phyloP scores from a whole-genome alignment of 2,113 vertebrate species.

The Pomatorhinus ruficollis region DNA sequence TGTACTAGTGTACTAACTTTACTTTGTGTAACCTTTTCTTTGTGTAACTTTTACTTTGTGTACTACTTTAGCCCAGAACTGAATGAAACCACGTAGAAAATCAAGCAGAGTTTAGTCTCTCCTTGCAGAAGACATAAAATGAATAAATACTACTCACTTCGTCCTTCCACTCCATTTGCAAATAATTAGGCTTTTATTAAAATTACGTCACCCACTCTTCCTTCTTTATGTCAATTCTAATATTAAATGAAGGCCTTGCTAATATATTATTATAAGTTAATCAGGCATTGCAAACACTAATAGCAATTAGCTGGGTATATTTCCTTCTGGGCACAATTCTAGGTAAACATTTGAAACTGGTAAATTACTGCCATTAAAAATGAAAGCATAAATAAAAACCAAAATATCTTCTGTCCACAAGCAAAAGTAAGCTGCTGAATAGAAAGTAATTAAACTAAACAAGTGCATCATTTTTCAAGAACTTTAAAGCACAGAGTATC shows the following conservation, averaged over 20 bases:
- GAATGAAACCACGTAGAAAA: background rate
- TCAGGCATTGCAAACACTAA: background rate
- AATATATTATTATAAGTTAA: background rate
- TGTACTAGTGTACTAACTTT: background rate
- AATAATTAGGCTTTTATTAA: conserved; percentile 21
- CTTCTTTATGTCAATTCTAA: background rate
- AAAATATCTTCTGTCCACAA: background rate
- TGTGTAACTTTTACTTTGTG: background rate
- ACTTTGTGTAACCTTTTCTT: background rate
- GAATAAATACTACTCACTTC: background rate
- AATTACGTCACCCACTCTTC: background rate
- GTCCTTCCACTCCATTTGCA: background rate
- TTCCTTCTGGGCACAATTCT: background rate
- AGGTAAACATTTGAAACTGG: background rate
- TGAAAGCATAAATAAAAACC: background rate
- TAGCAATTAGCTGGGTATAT: background rate
- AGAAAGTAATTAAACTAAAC: background rate
- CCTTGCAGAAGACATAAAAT: background rate
- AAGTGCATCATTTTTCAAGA: background rate
- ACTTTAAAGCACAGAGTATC: background rate
- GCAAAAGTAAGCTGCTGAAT: background rate
- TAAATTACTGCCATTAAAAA: background rate
- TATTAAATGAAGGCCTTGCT: background rate
- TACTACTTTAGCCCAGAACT: background rate
- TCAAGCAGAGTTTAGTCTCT: background rate